Evolutionary conservation across 2,888 invertebrate genomes (phyloP).

Genomic region (Sarcophaga carnaria): DNA sequence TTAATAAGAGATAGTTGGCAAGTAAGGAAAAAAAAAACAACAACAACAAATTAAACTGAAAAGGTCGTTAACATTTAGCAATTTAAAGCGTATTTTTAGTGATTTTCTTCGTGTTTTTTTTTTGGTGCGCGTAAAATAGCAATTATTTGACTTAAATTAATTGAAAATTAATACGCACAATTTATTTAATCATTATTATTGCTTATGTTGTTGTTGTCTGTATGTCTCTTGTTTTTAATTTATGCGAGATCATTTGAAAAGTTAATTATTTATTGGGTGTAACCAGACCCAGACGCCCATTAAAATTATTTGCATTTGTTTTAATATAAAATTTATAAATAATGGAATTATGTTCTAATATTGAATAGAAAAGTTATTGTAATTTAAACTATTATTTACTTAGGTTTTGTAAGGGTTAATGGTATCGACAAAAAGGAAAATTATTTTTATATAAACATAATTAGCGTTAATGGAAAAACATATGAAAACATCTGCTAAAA

Average conservation of each 20-base stretch:
- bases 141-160: constrained; percentile 61
- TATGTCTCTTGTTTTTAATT: background rate
- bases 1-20: constrained; percentile 44
- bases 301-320: constrained; percentile 48
- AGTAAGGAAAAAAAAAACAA: constrained; percentile 11
- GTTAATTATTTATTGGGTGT: constrained; percentile 27
- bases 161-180: constrained; percentile 32
- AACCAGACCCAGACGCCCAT: constrained; percentile 16
- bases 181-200: constrained; percentile 22
- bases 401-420: constrained; percentile 11
- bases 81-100: background rate
- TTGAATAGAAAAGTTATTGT: background rate
- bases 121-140: constrained; percentile 22
- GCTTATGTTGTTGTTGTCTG: background rate
- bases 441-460: constrained; percentile 12
- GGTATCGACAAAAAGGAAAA: background rate
- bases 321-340: constrained; percentile 26
- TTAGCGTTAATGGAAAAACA: constrained; percentile 29
- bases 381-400: constrained; percentile 48
- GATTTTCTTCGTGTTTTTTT: background rate
- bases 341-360: background rate
- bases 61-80: constrained; percentile 58
- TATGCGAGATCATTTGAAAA: background rate
- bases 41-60: constrained; percentile 6
- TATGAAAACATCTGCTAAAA: constrained; percentile 51